These are phyloP conservation scores for Calypte anna DNA, from an alignment of 2,113 vertebrate genomes.

Conservation along the genomic window DNA sequence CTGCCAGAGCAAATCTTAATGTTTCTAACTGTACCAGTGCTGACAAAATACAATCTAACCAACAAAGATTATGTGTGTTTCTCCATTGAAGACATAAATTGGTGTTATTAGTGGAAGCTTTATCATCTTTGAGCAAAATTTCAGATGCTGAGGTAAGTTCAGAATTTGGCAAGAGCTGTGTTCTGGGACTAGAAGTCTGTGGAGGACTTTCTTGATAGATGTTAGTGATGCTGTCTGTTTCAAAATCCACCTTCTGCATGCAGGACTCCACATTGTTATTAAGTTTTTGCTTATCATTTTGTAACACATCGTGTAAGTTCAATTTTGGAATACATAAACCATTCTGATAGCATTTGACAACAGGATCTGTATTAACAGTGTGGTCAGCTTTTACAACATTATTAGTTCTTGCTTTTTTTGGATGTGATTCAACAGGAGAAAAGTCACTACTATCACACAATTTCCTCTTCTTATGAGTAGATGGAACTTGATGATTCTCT, in stretches of 20 bases:
- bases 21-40: constrained; percentile 83
- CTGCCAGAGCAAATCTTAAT: constrained; percentile 61
- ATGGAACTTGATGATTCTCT: constrained; percentile 47
- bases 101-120: neutral
- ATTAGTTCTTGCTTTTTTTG: constrained; percentile 71
- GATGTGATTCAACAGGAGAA: constrained; percentile 11
- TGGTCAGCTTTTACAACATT: neutral
- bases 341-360: neutral
- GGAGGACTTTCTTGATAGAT: neutral
- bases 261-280: neutral
- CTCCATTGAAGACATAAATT: constrained; percentile 84
- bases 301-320: neutral
- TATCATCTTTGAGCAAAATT: neutral
- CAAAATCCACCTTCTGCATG: constrained; percentile 11
- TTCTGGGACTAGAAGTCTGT: neutral
- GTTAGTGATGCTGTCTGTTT: neutral
- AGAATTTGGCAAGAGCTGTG: neutral
- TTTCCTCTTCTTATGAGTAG: constrained; percentile 78
- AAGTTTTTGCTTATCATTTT: neutral
- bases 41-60: constrained; percentile 90
- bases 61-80: constrained; percentile 84
- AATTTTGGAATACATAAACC: neutral
- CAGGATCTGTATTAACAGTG: neutral
- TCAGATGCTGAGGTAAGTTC: constrained; percentile 22
- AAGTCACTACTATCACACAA: neutral